A percentile compares a stretch with the other conserved stretches of the same genome.
Conservation (phyloP, 1,140 invertebrate species). For the Eupristina koningsbergeri region DNA sequence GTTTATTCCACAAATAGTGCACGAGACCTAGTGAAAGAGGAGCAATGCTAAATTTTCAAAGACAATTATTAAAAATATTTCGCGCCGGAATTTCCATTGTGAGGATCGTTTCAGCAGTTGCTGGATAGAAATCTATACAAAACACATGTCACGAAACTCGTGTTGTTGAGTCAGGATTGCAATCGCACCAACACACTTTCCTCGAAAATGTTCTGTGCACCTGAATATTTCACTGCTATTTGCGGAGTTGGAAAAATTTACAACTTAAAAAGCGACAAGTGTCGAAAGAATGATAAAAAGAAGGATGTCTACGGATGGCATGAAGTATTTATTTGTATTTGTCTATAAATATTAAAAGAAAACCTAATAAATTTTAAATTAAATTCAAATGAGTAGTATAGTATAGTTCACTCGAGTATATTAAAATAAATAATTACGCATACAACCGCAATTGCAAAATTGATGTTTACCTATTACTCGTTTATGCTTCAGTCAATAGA, state of each 20-base stretch:
- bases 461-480: no score
- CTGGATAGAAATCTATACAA: conserved; percentile 44
- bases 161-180: background rate
- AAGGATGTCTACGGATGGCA: no score
- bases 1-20: background rate
- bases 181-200: background rate
- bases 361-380: no score
- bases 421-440: no score
- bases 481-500: no score
- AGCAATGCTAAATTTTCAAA: background rate
- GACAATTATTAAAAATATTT: conserved; percentile 48
- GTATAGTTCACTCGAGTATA: no score
- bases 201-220: background rate
- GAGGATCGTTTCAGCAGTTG: conserved; percentile 18
- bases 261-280: background rate
- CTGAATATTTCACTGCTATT: background rate
- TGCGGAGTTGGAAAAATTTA: background rate
- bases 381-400: no score
- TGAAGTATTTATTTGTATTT: no score
- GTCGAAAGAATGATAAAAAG: background rate
- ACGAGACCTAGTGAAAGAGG: no score
- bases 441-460: no score
- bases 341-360: no score
- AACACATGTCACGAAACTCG: conserved; percentile 17
- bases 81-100: conserved; percentile 32